Percentiles rank a stretch among this genome's conserved stretches.
These are phyloP conservation scores for Myrmecophaga tridactyla DNA, from an alignment of 2,113 vertebrate genomes.

Conservation along the genomic window DNA sequence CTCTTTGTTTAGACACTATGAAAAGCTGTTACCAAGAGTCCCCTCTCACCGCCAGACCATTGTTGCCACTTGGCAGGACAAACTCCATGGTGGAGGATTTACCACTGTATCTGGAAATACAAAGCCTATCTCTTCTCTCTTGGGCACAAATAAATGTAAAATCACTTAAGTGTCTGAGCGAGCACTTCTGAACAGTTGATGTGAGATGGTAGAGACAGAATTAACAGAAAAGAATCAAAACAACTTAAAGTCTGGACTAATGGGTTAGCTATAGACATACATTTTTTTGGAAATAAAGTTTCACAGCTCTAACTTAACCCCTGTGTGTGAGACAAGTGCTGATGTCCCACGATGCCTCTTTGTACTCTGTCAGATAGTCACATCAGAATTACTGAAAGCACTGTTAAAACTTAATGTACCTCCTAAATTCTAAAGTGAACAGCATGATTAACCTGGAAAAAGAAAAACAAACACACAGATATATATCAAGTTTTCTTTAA, in stretches of 20 bases:
- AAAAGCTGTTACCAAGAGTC: background rate
- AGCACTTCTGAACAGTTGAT: background rate
- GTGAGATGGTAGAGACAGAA: background rate
- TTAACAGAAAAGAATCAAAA: slow-evolving; percentile 27
- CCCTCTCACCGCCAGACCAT: background rate
- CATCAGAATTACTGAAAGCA: slow-evolving; percentile 45
- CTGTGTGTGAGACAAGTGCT: slow-evolving; percentile 52
- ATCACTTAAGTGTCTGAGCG: background rate
- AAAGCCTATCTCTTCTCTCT: slow-evolving; percentile 16
- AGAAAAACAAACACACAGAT: slow-evolving; percentile 43
- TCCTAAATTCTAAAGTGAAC: slow-evolving; percentile 53
- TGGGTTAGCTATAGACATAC: background rate
- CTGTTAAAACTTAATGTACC: slow-evolving; percentile 68
- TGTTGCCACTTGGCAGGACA: slow-evolving; percentile 27
- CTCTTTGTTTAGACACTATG: background rate
- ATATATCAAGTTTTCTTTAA: slow-evolving; percentile 75
- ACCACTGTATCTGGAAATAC: background rate
- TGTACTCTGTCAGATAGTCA: slow-evolving; percentile 63
- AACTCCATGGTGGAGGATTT: background rate
- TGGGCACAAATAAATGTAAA: background rate
- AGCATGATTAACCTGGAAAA: slow-evolving; percentile 36
- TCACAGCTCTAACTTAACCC: slow-evolving; percentile 69
- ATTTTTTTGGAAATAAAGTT: slow-evolving; percentile 37
- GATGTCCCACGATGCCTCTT: slow-evolving; percentile 51
- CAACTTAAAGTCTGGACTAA: background rate